Evolutionary conservation across 2,797 vertebrate species (phyloP), one percentile per base, ranked within the genome.

Genomic region (Lagodon rhomboides): DNA sequence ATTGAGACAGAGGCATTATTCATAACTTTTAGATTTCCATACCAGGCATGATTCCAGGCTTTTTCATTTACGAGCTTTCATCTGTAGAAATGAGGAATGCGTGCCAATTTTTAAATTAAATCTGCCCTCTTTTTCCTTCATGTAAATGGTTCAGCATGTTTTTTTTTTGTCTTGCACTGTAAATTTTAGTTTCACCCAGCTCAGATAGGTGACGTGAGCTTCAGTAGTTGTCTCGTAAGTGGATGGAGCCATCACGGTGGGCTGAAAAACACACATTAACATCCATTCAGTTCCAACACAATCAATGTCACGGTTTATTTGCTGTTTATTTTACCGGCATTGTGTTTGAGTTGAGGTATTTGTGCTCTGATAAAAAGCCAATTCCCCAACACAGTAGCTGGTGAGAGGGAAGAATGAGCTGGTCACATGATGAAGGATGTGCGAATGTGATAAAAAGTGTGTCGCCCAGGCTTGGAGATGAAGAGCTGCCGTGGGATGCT

Each of bases 51-150:
- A 93, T 94, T 97, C 98, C 98, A 99, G 96, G 92, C 93, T 96
- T 95, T 98, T 97, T 98, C 97, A 97, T 98, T 98, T 98, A 97
- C 94, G 95, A 97, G 96, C 95, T 96, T 98, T 98, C 96, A 96
- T 97, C 87, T 94, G 95, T 96, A 96, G 95, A 96, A 96, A 96
- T 94, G 94, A 96, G 94, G 93, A 96, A 95, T 74, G 91, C 89
- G 95, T 96, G 97, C 97, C 98, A 99, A 97, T 97, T 98, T 96
- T 96, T 96, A 97, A 98, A 99, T 99, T 97, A 98, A 98, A 97
- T 97, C 95, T 97, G 95, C 95, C 96, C 96, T 91, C 91, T 85
- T 95, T 94, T 95, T 91, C 82, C 84, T 91, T 87, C 77, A 60
- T 92, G 92, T 93, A 94, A 94, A 94, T 94, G 93, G 90, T 89